Evolutionary conservation across 2,888 invertebrate species (phyloP), one percentile per base, ranked within the genome.

Genomic region (Chaitophorus viminalis): DNA sequence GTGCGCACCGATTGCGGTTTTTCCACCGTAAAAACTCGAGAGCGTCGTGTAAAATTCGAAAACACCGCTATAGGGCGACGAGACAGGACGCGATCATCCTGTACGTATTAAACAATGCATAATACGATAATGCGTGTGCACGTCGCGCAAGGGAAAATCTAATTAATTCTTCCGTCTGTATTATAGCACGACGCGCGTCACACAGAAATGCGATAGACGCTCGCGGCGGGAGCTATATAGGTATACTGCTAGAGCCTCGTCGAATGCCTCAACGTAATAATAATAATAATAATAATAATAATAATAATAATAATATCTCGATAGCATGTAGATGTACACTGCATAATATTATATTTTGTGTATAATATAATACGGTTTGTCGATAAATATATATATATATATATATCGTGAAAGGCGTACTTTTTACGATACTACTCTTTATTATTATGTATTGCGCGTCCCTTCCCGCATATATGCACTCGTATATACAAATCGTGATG

Each of bases 151-250:
- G 11, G 46, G 76, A 29, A 29, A 76, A 76, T 76, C 76, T 76
- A 76, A 76, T 76, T 76, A 76, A 76, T 76, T 76, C 46, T 76
- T 29, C 76, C 76, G 46, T 46, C 46, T 18, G 60, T 14, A 46
- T 76, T 46, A 29, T 9, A 18, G 29, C 76, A 29, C 29, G 29
- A 29, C 46, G 36, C 17, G 9, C n/a, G n/a, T n/a, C n/a, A n/a
- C n/a, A n/a, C n/a, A n/a, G n/a, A n/a, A 74, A 5, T 17, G 17
- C 18, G 46, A 14, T 46, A 46, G 60, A 60, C 60, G 60, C 21
- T 60, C 60, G 60, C 60, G 60, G 60, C 60, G 25, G 60, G 60
- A 18, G 21, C 25, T 25, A n/a, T n/a, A n/a, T n/a, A n/a, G n/a
- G n/a, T n/a, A n/a, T n/a, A 25, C 60, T 21, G 60, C 21, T 6